phyloP scores from a whole-genome alignment of 2,888 invertebrate genomes.

The Leptinotarsa rubiginosa region DNA sequence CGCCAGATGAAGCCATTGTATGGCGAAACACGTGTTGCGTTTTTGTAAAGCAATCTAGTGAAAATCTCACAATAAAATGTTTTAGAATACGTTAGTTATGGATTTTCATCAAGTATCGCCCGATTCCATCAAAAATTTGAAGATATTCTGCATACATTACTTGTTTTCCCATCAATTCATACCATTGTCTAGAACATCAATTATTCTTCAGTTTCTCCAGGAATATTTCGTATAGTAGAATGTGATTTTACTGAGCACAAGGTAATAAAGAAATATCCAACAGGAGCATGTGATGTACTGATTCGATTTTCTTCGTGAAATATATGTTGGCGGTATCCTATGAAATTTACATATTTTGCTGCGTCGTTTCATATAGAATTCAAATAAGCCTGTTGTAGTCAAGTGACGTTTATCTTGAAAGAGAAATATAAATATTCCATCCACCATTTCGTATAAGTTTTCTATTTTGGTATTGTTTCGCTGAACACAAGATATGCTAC shows the following conservation, averaged over 20 bases:
- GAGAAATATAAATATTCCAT: not conserved
- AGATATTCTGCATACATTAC: no score
- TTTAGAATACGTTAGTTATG: no score
- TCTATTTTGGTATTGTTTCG: not conserved
- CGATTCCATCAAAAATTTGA: no score
- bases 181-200: no score
- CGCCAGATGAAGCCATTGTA: no score
- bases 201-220: not conserved
- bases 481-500: no score
- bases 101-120: no score
- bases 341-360: constrained; percentile 8
- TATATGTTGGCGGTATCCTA: not conserved
- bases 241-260: not conserved
- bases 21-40: no score
- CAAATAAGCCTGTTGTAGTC: constrained; percentile 7
- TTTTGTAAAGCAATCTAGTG: no score
- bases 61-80: no score
- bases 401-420: constrained; percentile 15
- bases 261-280: constrained; percentile 1
- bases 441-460: not conserved
- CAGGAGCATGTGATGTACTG: constrained; percentile 4
- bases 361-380: not conserved
- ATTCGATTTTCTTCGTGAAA: constrained; percentile 1
- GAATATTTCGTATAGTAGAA: not conserved
- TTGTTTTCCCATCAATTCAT: no score